These are phyloP conservation scores for Poecile montanus DNA, from an alignment of 2,797 vertebrate genomes.

Conservation along the genomic window DNA sequence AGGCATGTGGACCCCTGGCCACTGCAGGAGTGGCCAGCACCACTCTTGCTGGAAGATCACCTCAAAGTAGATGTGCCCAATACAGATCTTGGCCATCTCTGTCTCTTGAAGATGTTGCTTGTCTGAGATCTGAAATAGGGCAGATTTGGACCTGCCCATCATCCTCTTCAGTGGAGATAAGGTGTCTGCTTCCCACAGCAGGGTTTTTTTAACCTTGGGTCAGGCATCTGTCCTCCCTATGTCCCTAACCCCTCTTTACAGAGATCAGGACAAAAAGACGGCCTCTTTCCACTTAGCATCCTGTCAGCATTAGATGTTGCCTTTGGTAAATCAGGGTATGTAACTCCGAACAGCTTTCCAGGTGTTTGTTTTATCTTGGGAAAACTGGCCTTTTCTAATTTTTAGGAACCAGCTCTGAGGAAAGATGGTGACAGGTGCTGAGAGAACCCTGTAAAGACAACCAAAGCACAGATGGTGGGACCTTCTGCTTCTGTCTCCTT, in stretches of 20 bases:
- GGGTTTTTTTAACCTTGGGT: background rate
- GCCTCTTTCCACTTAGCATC: background rate
- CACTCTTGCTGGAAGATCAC: background rate
- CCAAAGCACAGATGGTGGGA: background rate
- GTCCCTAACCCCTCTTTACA: background rate
- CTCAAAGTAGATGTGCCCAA: background rate
- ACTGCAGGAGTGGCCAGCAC: background rate
- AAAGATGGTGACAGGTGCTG: background rate
- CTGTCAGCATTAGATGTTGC: background rate
- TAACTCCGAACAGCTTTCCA: background rate
- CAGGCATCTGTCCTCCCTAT: background rate
- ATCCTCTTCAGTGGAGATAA: background rate
- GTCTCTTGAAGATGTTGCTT: background rate
- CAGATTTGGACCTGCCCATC: background rate
- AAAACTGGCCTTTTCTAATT: background rate
- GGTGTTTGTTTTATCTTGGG: background rate
- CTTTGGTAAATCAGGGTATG: background rate
- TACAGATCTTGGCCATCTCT: background rate
- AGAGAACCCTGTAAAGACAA: background rate
- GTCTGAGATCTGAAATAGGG: background rate
- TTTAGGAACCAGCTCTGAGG: background rate
- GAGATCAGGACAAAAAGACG: background rate
- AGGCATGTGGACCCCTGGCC: background rate
- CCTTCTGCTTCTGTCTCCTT: background rate
- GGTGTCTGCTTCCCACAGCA: background rate